A percentile compares a stretch with the other conserved stretches of the same genome.
Evolutionary conservation across 2,888 invertebrate genomes (phyloP).

Genomic region (Spicauda simplicius): DNA sequence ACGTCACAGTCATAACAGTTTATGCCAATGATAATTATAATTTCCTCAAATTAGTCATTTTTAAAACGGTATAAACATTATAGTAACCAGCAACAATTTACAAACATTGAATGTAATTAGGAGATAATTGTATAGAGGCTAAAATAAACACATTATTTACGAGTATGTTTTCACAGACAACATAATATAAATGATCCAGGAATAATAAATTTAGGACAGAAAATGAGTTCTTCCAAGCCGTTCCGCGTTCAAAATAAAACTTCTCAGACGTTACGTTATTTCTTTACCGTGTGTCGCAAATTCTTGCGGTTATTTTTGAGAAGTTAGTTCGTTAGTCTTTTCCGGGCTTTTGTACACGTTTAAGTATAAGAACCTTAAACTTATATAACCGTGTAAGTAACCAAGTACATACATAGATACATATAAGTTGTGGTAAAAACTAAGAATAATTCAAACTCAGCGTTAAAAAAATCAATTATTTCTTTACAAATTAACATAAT

Average conservation of each 20-base stretch:
- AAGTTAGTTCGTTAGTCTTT: not conserved
- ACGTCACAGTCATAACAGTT: not conserved
- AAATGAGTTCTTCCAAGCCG: not conserved
- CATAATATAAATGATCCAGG: not conserved
- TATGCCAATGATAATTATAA: not conserved
- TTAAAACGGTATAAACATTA: slow-evolving; percentile 2
- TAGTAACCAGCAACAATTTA: not conserved
- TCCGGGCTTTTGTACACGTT: slow-evolving; percentile 4
- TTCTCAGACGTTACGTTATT: slow-evolving; percentile 21
- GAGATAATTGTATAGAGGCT: not conserved
- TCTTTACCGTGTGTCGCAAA: slow-evolving; percentile 27
- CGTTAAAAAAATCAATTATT: no score
- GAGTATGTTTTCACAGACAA: slow-evolving; percentile 1
- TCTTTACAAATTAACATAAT: no score
- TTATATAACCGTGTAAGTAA: no score
- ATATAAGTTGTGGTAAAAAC: no score
- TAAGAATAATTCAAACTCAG: no score
- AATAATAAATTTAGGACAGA: not conserved
- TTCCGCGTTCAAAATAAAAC: slow-evolving; percentile 32
- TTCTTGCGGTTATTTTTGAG: slow-evolving; percentile 28
- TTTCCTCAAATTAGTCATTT: slow-evolving; percentile 10
- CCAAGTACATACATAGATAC: no score
- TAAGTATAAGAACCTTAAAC: not conserved
- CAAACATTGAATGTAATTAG: slow-evolving; percentile 1
- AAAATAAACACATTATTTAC: not conserved